A percentile compares a stretch with the other conserved stretches of the same genome.
These are phyloP conservation scores for Harpalus rufipes DNA, from an alignment of 2,888 invertebrate genomes.

Conservation along the genomic window DNA sequence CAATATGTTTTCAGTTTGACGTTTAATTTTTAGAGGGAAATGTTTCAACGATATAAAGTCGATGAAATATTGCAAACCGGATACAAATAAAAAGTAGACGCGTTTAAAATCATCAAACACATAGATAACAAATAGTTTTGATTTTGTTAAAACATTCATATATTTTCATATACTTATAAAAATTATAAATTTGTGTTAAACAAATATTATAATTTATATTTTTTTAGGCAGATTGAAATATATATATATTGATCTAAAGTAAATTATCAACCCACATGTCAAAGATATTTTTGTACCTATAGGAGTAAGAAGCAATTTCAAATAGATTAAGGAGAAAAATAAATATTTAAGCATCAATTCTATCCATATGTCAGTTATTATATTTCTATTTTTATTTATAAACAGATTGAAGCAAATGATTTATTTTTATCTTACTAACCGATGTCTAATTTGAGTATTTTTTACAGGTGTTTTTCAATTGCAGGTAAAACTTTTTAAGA, in stretches of 20 bases:
- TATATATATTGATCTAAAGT: neutral
- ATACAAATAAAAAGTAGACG: neutral
- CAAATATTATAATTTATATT: neutral
- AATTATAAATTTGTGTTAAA: no score
- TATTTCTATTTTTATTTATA: neutral
- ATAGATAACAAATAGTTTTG: neutral
- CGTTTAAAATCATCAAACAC: neutral
- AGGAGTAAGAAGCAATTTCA: neutral
- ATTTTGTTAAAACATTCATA: neutral
- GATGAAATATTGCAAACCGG: neutral
- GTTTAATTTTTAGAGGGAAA: neutral
- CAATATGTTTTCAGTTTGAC: constrained; percentile 8
- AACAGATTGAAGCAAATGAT: no score
- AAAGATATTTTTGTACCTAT: neutral
- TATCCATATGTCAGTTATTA: neutral
- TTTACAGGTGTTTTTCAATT: no score
- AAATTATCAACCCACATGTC: neutral
- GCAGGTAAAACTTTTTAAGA: no score
- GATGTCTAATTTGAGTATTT: no score
- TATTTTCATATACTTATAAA: no score
- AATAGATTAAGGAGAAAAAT: neutral
- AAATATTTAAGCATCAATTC: neutral
- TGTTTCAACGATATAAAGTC: constrained; percentile 1
- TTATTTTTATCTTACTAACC: no score
- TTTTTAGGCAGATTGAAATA: neutral